Evolutionary conservation across 2,888 invertebrate genomes (phyloP).

Genomic region (Aromia moschata): DNA sequence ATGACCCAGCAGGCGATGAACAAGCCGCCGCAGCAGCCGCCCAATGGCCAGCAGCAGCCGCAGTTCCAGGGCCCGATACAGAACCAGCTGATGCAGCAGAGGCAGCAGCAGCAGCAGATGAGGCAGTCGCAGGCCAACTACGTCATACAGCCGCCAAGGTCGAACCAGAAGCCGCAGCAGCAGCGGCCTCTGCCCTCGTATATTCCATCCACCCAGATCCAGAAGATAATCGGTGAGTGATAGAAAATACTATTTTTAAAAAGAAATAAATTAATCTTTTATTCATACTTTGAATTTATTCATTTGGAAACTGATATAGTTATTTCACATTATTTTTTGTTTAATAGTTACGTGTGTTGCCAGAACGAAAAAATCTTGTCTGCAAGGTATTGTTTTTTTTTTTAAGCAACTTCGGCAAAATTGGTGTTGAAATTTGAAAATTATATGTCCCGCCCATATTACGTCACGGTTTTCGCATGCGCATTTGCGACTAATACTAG

Average conservation of each 20-base stretch:
- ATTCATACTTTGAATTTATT: too few species aligned
- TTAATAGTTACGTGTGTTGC: too few species aligned
- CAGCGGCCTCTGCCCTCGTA: slow-evolving; percentile 54
- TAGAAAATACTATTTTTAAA: background rate
- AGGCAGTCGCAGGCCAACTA: slow-evolving; percentile 49
- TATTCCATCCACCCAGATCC: slow-evolving; percentile 57
- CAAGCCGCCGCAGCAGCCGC: slow-evolving; percentile 32
- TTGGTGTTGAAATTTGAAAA: too few species aligned
- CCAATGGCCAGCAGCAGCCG: slow-evolving; percentile 36
- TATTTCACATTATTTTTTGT: too few species aligned
- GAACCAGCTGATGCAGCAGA: slow-evolving; percentile 37
- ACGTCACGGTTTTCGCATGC: too few species aligned
- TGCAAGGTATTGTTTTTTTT: too few species aligned
- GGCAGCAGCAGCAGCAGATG: slow-evolving; percentile 36
- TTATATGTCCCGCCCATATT: too few species aligned
- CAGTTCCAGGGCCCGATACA: slow-evolving; percentile 38
- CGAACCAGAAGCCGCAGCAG: slow-evolving; percentile 43
- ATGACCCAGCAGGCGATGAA: slow-evolving; percentile 29
- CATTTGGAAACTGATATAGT: too few species aligned
- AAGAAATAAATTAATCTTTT: too few species aligned
- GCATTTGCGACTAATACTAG: too few species aligned
- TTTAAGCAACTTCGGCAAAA: too few species aligned
- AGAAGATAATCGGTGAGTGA: slow-evolving; percentile 57
- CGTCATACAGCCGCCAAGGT: slow-evolving; percentile 51
- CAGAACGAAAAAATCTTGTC: too few species aligned